phyloP scores from a whole-genome alignment of 2,113 vertebrate species.

The Galeopterus variegatus region DNA sequence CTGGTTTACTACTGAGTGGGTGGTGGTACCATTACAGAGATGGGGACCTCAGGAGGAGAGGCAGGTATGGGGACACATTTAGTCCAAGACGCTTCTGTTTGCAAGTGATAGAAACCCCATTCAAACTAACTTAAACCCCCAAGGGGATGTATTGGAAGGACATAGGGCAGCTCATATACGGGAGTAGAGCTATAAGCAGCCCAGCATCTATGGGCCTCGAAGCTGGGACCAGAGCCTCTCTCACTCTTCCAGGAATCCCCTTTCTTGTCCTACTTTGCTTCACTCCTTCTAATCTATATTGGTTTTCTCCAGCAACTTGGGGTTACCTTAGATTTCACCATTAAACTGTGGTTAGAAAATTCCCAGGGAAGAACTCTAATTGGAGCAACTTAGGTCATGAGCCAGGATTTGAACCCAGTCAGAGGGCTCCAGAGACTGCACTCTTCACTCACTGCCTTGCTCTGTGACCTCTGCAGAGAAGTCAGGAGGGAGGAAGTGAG shows the following conservation, averaged over 20 bases:
- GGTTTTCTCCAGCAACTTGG: background rate
- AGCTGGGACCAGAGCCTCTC: background rate
- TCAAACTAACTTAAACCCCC: background rate
- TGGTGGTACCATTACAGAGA: background rate
- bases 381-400: background rate
- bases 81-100: background rate
- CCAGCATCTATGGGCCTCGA: background rate
- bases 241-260: fast-evolving
- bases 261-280: background rate
- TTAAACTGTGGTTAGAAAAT: conserved; percentile 12
- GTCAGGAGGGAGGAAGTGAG: background rate
- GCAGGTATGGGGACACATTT: background rate
- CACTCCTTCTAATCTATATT: no score
- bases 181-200: background rate
- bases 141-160: background rate
- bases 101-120: background rate
- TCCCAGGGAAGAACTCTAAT: background rate
- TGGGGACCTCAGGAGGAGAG: background rate
- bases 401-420: background rate
- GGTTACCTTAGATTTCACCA: background rate
- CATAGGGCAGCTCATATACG: background rate
- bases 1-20: background rate
- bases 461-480: background rate
- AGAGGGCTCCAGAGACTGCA: background rate
- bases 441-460: background rate